Conservation (phyloP, 2,113 vertebrate genomes). For the Anguilla rostrata region DNA sequence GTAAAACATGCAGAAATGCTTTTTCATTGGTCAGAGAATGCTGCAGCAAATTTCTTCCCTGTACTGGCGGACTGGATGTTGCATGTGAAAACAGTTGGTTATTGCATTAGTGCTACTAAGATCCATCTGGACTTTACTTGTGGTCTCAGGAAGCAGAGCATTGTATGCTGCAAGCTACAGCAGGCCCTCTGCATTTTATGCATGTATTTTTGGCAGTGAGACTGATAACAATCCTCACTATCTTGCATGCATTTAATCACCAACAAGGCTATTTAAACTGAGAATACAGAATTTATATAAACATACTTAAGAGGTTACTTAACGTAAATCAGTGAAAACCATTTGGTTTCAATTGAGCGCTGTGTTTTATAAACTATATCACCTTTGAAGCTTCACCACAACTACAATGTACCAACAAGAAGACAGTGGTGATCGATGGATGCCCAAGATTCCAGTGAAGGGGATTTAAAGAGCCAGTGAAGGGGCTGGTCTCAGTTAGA, state of each 20-base stretch:
- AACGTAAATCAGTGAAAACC: neutral
- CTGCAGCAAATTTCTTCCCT: neutral
- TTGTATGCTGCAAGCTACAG: neutral
- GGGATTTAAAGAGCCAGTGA: neutral
- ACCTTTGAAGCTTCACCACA: neutral
- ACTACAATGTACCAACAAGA: neutral
- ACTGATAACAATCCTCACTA: neutral
- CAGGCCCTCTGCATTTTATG: neutral
- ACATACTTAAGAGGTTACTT: neutral
- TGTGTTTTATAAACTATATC: neutral
- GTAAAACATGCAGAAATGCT: neutral
- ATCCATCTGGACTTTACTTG: neutral
- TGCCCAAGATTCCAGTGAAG: neutral
- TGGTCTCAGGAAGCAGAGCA: neutral
- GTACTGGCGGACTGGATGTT: neutral
- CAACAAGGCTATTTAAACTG: neutral
- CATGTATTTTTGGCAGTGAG: neutral
- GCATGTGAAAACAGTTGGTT: neutral
- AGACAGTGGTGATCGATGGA: neutral
- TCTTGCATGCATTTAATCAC: neutral
- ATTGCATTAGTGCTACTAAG: neutral
- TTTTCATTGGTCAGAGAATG: neutral
- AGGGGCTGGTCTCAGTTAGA: neutral
- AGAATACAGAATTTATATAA: neutral
- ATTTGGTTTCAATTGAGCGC: constrained; percentile 13